phyloP scores from a whole-genome alignment of 2,888 invertebrate genomes.

The Orgyia antiqua region DNA sequence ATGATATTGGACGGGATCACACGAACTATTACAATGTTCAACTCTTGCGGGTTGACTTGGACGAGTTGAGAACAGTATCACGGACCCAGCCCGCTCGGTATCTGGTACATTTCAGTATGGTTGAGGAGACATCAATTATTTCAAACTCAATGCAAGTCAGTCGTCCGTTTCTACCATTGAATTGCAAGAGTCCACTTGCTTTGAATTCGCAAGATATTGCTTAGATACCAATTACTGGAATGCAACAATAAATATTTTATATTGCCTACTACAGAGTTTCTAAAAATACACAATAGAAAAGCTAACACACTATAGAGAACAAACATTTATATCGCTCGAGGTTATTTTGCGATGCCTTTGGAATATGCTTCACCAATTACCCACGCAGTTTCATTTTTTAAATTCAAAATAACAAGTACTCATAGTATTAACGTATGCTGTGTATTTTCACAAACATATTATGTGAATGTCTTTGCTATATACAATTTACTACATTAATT shows the following conservation, averaged over 20 bases:
- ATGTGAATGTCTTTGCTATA: no score
- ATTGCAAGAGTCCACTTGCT: conserved; percentile 33
- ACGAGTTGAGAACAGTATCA: conserved; percentile 12
- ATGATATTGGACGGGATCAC: no score
- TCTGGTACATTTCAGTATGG: conserved; percentile 25
- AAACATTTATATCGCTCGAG: conserved; percentile 1
- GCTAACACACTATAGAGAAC: neutral
- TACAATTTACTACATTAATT: no score
- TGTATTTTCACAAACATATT: no score
- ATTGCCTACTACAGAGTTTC: neutral
- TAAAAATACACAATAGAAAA: neutral
- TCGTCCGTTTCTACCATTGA: conserved; percentile 24
- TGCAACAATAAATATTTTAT: conserved; percentile 5
- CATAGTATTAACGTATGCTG: no score
- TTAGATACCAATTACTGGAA: conserved; percentile 13
- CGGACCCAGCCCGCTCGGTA: conserved; percentile 15
- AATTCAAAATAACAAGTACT: no score
- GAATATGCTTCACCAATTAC: conserved; percentile 1
- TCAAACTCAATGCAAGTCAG: conserved; percentile 31
- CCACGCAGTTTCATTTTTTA: conserved; percentile 1
- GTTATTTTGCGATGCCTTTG: neutral
- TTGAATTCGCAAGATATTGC: conserved; percentile 36
- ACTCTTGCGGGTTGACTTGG: conserved; percentile 5
- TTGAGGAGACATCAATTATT: conserved; percentile 50
- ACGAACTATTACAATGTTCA: conserved; percentile 19